Evolutionary conservation across 1,140 invertebrate species (phyloP).

Genomic region (Pemphigus obesinymphae): DNA sequence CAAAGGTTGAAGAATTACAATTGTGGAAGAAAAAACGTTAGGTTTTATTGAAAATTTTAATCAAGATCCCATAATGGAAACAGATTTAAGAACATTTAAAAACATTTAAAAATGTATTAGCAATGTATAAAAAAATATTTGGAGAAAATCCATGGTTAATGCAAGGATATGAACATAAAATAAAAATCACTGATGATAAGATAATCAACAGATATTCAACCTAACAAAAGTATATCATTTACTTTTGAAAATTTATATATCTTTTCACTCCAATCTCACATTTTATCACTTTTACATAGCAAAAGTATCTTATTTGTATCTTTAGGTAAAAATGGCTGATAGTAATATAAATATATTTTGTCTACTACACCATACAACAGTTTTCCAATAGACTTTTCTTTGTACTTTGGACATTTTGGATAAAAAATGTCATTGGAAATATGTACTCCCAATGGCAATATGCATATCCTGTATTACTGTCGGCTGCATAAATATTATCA

Average conservation of each 20-base stretch:
- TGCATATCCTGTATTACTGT: constrained; percentile 90
- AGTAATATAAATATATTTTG: constrained; percentile 91
- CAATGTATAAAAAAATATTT: no score
- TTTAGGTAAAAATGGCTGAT: constrained; percentile 81
- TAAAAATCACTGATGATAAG: no score
- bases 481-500: constrained; percentile 69
- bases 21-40: no score
- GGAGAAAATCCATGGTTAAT: no score
- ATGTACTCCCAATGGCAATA: constrained; percentile 84
- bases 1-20: no score
- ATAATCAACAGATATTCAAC: constrained; percentile 82
- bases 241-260: constrained; percentile 91
- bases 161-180: no score
- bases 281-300: constrained; percentile 63
- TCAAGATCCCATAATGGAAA: no score
- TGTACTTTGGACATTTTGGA: constrained; percentile 71
- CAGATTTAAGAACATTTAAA: no score
- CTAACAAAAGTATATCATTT: constrained; percentile 71
- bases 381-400: constrained; percentile 68
- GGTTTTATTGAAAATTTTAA: no score
- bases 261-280: constrained; percentile 75
- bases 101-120: no score
- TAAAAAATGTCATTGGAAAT: constrained; percentile 77
- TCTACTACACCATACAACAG: constrained; percentile 87
- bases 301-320: constrained; percentile 80